A percentile compares a stretch with the other conserved stretches of the same genome.
phyloP scores from a whole-genome alignment of 64 coral and sea anemone species.

The Pachyseris speciosa region DNA sequence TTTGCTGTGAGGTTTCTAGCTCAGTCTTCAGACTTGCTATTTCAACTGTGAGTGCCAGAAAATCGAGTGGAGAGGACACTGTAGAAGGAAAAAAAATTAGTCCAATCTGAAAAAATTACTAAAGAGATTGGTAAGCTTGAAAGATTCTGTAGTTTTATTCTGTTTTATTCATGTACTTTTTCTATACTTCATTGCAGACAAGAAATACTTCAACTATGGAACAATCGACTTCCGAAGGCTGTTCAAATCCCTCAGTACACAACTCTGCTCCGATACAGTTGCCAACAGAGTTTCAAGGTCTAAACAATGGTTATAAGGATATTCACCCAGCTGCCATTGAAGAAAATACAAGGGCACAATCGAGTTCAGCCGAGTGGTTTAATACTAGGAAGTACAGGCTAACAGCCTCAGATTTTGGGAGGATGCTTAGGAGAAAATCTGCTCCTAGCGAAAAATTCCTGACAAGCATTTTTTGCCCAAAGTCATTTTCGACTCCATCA shows the following conservation, averaged over 20 bases:
- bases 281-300: conserved; percentile 11
- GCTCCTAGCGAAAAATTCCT: conserved; percentile 32
- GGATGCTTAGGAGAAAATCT: conserved; percentile 36
- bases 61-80: too few relatives aligned
- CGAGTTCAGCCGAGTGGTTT: conserved; percentile 40
- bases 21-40: too few relatives aligned
- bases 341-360: conserved; percentile 36
- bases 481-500: conserved; percentile 43
- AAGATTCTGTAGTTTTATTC: too few relatives aligned
- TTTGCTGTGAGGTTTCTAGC: too few relatives aligned
- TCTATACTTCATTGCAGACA: too few relatives aligned
- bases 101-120: too few relatives aligned
- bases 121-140: too few relatives aligned
- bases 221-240: conserved; percentile 17
- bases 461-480: conserved; percentile 31
- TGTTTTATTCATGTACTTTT: too few relatives aligned
- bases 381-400: conserved; percentile 18
- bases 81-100: too few relatives aligned
- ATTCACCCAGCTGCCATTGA: not conserved
- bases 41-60: too few relatives aligned
- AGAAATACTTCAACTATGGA: not conserved
- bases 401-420: conserved; percentile 37
- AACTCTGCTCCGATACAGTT: conserved; percentile 9
- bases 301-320: conserved; percentile 10
- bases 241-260: conserved; percentile 35